Percentiles rank a stretch among this genome's conserved stretches.
Conservation (phyloP, 1,140 invertebrate genomes). For the Andricus grossulariae region DNA sequence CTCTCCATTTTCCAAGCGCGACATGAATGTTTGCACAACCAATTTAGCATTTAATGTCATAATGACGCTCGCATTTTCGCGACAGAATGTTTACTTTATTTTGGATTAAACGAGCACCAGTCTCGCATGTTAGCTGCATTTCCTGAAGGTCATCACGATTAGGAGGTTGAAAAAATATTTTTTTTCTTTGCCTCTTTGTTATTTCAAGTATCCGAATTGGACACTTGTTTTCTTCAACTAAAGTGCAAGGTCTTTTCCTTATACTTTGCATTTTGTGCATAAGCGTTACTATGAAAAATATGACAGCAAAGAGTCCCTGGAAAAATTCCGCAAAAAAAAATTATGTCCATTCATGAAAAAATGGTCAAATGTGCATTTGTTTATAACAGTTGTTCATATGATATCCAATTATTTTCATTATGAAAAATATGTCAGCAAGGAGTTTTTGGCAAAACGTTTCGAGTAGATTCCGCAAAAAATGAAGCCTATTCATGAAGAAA, state of each 20-base stretch:
- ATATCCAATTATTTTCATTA: no score
- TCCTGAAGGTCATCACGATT: conserved; percentile 24
- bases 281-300: no score
- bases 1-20: conserved; percentile 13
- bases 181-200: background rate
- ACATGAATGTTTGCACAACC: conserved; percentile 12
- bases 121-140: background rate
- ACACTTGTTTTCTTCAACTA: background rate
- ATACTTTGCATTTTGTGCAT: no score
- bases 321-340: no score
- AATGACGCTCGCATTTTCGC: conserved; percentile 21
- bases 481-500: no score
- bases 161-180: background rate
- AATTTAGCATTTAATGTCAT: conserved; percentile 30
- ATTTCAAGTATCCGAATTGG: background rate
- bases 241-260: background rate
- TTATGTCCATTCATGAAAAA: no score
- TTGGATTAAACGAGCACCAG: conserved; percentile 21
- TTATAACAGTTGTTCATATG: no score
- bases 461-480: no score
- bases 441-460: no score
- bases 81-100: conserved; percentile 20
- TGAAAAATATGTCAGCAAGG: no score
- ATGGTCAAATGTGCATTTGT: no score
- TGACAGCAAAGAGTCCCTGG: no score